Evolutionary conservation across 2,888 invertebrate species (phyloP), one percentile per base, ranked within the genome.

Genomic region (Altica lythri): DNA sequence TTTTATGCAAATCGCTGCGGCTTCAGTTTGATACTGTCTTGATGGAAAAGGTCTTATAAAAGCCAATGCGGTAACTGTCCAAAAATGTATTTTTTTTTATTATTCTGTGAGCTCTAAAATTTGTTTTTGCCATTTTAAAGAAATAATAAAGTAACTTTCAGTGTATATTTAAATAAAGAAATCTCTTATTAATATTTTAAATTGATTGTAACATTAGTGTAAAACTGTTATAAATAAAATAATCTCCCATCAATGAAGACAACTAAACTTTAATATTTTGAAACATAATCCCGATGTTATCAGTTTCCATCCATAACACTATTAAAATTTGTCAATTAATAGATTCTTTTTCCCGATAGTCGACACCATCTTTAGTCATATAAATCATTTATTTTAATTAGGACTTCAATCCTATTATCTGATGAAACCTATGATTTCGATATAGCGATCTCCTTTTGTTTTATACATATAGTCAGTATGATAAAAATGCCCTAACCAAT

Each of bases 1-100:
- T 75, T 75, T 75, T 71, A 75, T 75, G 75, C 71, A 75, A 75
- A 75, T 64, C 50, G 48, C 8, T 29, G 47, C 38, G 54, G 57
- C 46, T 48, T 44, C 42, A 38, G 43, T 47, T 22, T 55, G 35
- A 55, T 53, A 53, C 35, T 53, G 53, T 53, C 51, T 53, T 58
- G 52, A 55, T 55, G 55, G 51, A 42, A 42, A 45, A 46, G 44
- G 40, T 40, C 42, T 49, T 42, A 34, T 49, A 32, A 49, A 49
- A 49, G 40, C 40, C 30, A 40, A 40, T 29, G 30, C 40, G 40
- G 49, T 40, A 29, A 40, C 34, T 34, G 34, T 16, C 34, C 34
- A 34, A 34, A 30, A 34, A 34, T 16, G 14, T 34, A 9, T 34
- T 46, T 35, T 46, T 22, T 35, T 46, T 35, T n/a, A n/a, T n/a